Base-by-base conservation (phyloP, 2,113 vertebrate species). In the Blennius ocellaris region DNA sequence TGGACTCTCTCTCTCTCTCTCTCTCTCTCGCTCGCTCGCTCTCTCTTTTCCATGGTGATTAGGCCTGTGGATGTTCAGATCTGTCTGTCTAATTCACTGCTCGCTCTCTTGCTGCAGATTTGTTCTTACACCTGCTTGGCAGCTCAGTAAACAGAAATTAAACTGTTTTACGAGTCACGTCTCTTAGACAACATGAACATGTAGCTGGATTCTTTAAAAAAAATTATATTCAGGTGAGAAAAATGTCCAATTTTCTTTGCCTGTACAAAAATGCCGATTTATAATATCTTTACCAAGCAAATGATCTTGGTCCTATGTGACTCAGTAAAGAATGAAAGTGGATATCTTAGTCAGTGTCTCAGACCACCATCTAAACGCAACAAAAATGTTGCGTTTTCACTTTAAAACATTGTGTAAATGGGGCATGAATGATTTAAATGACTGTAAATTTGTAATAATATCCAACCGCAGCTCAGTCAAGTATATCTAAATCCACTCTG, bases 31-130 rank as follows among this genome's bases (percentile, higher is more conserved):
- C 62, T 57, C 54, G 40, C 63, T 50, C 59, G 0, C 60, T 41
- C 71, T 41, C 69, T 39, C 62, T 57, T 63, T 60, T 57, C 55
- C 41, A 57, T 36, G 54, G 78, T 89, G 83, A 87, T 90, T 86
- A 90, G 84, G 80, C 72, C 50, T 10, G 61, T 61, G 85, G 85
- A 85, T 83, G 86, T 87, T 82, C 44, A 48, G 69, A 86, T 83
- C 75, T 69, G 77, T 83, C 75, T 69, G 77, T 76, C 66, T 78
- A 73, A 81, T 85, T 79, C 63, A 60, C 70, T 30, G 75, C 57
- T 67, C 37, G 63, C 57, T 73, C 69, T 14, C 52, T 45, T 56
- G 4, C 75, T 17, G 57, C 59, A 68, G 43, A 70, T 87, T 8
- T 64, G 16, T 30, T 52, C 69, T 69, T 54, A 21, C 70, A 86